A percentile compares a stretch with the other conserved stretches of the same genome.
Evolutionary conservation across 1,140 invertebrate species (phyloP).

Genomic region (Phymastichus coffea): DNA sequence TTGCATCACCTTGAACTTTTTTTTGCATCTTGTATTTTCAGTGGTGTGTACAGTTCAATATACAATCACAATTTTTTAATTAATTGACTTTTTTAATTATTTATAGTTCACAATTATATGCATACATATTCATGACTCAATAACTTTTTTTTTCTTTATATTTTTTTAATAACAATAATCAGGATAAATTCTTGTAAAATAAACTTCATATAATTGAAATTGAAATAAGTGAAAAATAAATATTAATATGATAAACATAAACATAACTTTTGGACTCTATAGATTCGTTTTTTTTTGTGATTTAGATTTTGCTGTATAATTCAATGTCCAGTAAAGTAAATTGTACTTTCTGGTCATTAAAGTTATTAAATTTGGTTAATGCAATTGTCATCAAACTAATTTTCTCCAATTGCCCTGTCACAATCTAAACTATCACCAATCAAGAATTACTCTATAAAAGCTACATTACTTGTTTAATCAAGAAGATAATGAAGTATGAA

Average conservation of each 20-base stretch:
- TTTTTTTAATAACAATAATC: too few species aligned
- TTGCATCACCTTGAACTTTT: neutral
- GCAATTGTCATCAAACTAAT: neutral
- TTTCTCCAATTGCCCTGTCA: neutral
- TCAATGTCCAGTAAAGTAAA: neutral
- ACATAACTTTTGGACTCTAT: too few species aligned
- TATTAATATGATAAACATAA: too few species aligned
- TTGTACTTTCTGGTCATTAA: neutral
- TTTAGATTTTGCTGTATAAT: conserved; percentile 2
- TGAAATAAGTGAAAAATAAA: too few species aligned
- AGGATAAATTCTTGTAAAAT: too few species aligned
- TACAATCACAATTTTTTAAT: neutral
- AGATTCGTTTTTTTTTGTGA: too few species aligned
- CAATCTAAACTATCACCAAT: neutral
- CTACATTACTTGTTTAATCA: neutral
- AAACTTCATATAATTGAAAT: too few species aligned
- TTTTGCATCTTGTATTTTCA: conserved; percentile 21
- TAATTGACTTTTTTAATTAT: too few species aligned
- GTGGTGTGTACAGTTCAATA: neutral
- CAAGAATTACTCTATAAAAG: neutral
- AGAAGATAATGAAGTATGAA: too few species aligned
- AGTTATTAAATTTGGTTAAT: neutral
- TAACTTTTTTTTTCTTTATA: too few species aligned
- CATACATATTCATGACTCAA: too few species aligned
- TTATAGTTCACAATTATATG: too few species aligned